These are phyloP conservation scores for Plotosus lineatus DNA, from an alignment of 2,113 vertebrate species.

Conservation along the genomic window DNA sequence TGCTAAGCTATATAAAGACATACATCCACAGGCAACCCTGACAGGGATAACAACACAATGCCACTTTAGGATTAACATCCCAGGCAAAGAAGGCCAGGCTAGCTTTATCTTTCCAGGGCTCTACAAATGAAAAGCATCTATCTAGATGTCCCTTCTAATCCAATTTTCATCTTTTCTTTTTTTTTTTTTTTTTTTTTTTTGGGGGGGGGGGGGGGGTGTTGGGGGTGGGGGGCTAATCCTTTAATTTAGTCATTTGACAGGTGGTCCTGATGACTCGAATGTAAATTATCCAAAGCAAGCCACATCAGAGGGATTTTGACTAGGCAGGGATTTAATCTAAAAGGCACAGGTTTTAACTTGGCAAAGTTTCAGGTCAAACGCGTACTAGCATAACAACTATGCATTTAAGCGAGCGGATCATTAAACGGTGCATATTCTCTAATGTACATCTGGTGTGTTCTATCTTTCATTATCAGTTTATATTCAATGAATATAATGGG, in stretches of 20 bases:
- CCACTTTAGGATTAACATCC: constrained; percentile 40
- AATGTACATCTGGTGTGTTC: too few relatives aligned
- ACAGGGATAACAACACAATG: constrained; percentile 48
- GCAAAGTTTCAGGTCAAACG: not conserved
- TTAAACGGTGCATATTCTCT: not conserved
- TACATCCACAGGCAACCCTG: constrained; percentile 46
- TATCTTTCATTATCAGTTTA: too few relatives aligned
- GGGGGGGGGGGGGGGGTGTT: too few relatives aligned
- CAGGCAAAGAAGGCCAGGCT: constrained; percentile 22
- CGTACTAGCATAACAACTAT: too few relatives aligned
- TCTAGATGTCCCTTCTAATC: constrained; percentile 34
- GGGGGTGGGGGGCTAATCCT: not conserved
- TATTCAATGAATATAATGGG: too few relatives aligned
- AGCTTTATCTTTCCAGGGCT: constrained; percentile 32
- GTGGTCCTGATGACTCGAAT: constrained; percentile 17
- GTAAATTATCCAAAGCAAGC: constrained; percentile 13
- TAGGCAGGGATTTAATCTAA: not conserved
- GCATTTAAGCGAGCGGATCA: not conserved
- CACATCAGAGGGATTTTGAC: not conserved
- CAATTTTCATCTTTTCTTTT: constrained; percentile 19
- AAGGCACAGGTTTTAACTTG: not conserved
- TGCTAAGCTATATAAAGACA: constrained; percentile 43
- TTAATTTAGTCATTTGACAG: constrained; percentile 38
- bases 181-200: not conserved
- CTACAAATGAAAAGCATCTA: constrained; percentile 36